These are phyloP conservation scores for Scolopax rusticola DNA, from an alignment of 2,797 vertebrate species.

Conservation along the genomic window DNA sequence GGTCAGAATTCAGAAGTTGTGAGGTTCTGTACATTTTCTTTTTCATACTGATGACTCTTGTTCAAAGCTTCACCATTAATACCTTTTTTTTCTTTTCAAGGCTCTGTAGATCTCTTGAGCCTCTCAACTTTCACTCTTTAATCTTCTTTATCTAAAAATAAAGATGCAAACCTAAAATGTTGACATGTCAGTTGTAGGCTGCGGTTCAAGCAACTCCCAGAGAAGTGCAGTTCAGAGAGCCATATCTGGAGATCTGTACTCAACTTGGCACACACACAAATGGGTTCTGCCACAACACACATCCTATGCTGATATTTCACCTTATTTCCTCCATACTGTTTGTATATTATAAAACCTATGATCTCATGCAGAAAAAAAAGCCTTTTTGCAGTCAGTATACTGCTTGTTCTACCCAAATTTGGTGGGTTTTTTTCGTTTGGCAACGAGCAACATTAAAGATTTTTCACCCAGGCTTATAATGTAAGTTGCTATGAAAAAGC, in stretches of 20 bases:
- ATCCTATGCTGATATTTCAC: neutral
- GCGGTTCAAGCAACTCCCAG: neutral
- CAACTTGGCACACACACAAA: neutral
- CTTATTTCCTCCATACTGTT: neutral
- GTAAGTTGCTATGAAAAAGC: neutral
- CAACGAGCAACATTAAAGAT: neutral
- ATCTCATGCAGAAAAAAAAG: neutral
- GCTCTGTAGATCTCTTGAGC: neutral
- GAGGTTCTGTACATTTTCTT: neutral
- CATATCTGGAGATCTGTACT: neutral
- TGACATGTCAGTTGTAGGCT: neutral
- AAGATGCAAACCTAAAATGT: neutral
- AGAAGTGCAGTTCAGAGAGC: neutral
- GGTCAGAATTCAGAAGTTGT: slow-evolving; percentile 5
- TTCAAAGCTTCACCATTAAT: slow-evolving; percentile 16
- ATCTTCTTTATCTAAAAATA: slow-evolving; percentile 16
- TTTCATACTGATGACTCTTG: neutral
- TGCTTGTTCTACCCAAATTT: neutral
- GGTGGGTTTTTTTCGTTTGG: neutral
- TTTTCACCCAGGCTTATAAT: neutral
- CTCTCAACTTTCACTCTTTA: neutral
- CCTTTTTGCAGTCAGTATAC: neutral
- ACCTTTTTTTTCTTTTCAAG: neutral
- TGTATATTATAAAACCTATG: neutral
- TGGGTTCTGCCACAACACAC: neutral